Evolutionary conservation across 2,113 vertebrate genomes (phyloP), one percentile per base, ranked within the genome.

Genomic region (Cyprinodon brontotheroides): DNA sequence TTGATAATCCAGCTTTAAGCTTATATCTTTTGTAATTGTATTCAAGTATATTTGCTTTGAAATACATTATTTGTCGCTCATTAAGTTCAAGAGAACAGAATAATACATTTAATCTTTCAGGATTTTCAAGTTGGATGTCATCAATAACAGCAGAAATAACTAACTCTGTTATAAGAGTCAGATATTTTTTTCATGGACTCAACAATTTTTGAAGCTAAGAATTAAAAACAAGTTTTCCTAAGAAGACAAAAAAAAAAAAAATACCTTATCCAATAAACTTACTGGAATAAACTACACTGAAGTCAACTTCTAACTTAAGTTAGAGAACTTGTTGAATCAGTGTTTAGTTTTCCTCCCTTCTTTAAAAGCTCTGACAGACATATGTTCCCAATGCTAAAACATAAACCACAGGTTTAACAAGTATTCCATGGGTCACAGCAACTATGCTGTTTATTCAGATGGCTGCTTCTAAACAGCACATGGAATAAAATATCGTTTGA

Each of bases 371-470:
- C 65, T 84, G 79, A 81, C 87, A 75, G 82, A 17, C 63, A 87
- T 64, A 70, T 72, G 63, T 66, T 86, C 77, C 68, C 75, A 81
- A 78, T 70, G 79, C 74, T 76, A 82, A 86, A 90, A 79, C 78
- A 84, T 82, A 88, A 89, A 89, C 72, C 74, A 39, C 7, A 69
- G 66, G 66, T 87, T 92, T 91, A 89, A 91, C 83, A 88, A 87
- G 87, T 78, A 89, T 84, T 70, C 89, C 75, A 88, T 39, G 81
- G 83, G 88, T 93, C 87, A 90, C 36, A 41, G 87, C 79, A 88
- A 87, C 78, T 83, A 74, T 87, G 87, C 86, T 83, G 80, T 91
- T 84, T 81, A 75, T 82, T 88, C 86, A 86, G 83, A 91, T 84
- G 85, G 86, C 77, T 86, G 85, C 79, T 79, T 82, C 67, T 72